Conservation (phyloP, 2,113 vertebrate genomes). For the Alligator sinensis region DNA sequence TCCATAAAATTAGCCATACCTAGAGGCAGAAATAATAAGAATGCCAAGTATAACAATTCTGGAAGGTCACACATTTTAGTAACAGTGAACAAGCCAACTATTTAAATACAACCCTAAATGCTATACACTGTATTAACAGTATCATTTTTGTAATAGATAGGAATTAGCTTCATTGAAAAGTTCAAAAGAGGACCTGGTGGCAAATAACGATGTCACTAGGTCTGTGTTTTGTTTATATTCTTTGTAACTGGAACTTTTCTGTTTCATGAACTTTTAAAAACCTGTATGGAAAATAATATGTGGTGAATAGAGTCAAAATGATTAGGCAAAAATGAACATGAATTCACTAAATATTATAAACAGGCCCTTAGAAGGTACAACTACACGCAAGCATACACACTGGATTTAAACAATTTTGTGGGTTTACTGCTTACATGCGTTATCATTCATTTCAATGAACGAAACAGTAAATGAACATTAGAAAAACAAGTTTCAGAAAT, state of each 20-base stretch:
- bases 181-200: neutral
- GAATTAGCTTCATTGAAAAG: neutral
- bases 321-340: neutral
- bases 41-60: neutral
- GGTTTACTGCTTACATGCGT: conserved; percentile 22
- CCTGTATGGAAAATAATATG: neutral
- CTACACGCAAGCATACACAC: neutral
- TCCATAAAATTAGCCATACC: neutral
- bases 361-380: neutral
- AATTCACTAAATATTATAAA: neutral
- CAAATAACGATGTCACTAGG: neutral
- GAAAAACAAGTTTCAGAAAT: conserved; percentile 11
- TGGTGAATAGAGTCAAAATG: neutral
- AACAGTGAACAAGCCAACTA: neutral
- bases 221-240: neutral
- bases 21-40: neutral
- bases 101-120: neutral
- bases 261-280: neutral
- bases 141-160: neutral
- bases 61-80: neutral
- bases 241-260: neutral
- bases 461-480: conserved; percentile 21
- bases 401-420: neutral
- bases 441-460: conserved; percentile 35
- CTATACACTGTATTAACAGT: neutral